phyloP scores from a whole-genome alignment of 2,888 invertebrate genomes.

The Clunio marinus region DNA sequence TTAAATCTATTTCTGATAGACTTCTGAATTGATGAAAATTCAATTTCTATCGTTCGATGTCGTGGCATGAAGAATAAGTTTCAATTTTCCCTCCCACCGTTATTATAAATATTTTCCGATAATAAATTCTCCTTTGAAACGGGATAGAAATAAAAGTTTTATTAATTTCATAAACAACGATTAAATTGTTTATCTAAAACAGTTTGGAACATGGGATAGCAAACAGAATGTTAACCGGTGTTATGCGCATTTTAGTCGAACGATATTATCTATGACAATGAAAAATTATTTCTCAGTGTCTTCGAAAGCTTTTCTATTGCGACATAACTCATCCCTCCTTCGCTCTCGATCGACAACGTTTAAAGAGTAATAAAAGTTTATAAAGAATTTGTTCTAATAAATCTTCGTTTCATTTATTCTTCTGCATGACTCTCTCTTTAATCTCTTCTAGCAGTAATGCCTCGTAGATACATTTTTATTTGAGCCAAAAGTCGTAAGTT shows the following conservation, averaged over 20 bases:
- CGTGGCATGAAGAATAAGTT: slow-evolving; percentile 10
- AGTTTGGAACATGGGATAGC: no score
- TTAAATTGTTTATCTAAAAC: no score
- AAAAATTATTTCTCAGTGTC: no score
- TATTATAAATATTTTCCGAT: slow-evolving; percentile 24
- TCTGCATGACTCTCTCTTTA: background rate
- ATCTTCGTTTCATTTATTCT: slow-evolving; percentile 23
- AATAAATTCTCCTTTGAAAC: slow-evolving; percentile 24
- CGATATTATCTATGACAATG: no score
- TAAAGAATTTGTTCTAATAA: slow-evolving; percentile 23
- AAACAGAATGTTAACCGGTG: no score
- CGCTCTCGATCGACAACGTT: slow-evolving; percentile 17
- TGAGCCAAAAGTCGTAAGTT: no score
- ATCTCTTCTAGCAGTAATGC: background rate
- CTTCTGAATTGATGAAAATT: background rate
- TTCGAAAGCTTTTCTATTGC: no score
- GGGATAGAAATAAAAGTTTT: no score
- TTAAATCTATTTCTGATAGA: slow-evolving; percentile 28
- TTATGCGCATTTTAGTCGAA: no score
- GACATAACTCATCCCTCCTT: slow-evolving; percentile 17
- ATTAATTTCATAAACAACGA: no score
- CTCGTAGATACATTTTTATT: slow-evolving; percentile 7
- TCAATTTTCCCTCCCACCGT: background rate
- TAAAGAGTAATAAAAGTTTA: slow-evolving; percentile 34
- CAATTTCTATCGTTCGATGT: background rate